Percentiles rank a stretch among this genome's conserved stretches.
These are phyloP conservation scores for Sialia sialis DNA, from an alignment of 2,113 vertebrate genomes.

Conservation along the genomic window DNA sequence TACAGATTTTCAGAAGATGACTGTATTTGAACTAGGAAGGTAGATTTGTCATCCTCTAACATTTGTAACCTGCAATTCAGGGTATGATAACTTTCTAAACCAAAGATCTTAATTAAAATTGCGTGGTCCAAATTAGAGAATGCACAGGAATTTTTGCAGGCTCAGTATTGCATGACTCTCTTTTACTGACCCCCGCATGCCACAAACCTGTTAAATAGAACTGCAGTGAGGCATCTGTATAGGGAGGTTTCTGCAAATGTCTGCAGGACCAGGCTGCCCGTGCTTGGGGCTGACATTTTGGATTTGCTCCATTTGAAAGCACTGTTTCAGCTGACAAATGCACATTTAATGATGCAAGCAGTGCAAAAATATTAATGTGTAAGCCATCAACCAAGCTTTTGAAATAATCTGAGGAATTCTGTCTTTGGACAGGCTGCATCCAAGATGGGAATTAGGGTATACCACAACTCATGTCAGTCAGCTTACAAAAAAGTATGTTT, in stretches of 20 bases:
- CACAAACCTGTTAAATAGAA: not conserved
- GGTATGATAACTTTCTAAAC: not conserved
- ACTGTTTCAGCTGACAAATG: not conserved
- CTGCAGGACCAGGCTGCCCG: accelerated
- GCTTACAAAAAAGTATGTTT: not conserved
- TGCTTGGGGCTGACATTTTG: not conserved
- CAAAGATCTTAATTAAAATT: not conserved
- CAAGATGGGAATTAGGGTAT: not conserved
- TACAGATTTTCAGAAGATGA: not conserved
- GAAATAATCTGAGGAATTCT: not conserved
- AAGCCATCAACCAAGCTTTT: not conserved
- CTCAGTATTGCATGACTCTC: not conserved
- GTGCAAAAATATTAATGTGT: not conserved
- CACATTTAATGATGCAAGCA: not conserved
- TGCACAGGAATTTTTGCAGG: not conserved
- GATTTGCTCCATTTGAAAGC: not conserved
- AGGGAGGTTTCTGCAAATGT: not conserved
- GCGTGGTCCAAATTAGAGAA: not conserved
- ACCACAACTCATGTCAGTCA: accelerated
- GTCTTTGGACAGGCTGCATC: not conserved
- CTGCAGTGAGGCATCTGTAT: not conserved
- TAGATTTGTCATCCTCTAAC: not conserved
- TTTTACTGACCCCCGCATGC: not conserved
- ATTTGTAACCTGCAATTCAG: not conserved
- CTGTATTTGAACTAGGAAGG: not conserved